Base-by-base conservation (phyloP, 2,797 vertebrate species). In the Anolis apletophallus region DNA sequence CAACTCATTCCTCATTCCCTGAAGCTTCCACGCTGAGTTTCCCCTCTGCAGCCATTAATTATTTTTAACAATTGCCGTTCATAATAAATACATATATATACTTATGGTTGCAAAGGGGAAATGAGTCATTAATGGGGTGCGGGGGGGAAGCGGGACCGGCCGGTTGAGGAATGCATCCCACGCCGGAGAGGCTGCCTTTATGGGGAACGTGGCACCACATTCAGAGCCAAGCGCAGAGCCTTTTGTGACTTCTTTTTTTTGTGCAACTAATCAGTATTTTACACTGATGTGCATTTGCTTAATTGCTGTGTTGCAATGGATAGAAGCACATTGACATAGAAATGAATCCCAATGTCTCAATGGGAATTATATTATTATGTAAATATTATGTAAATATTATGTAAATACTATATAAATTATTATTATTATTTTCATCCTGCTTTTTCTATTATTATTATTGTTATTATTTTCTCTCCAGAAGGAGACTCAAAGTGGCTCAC, bases 101-200 rank as follows among this genome's bases (percentile, higher is more conserved):
- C 54, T 5, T 54, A 32, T 67, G 50, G 14, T 32, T 77, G 83
- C 83, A 54, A 84, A 77, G 46, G 77, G 83, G 83, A 84, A 84
- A 67, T 36, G 59, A 68, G 46, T 68, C 36, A 68, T 84, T 84
- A 67, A 68, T 40, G 67, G 10, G 36, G n/a, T 17, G 46, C n/a
- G n/a, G 50, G 54, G 74, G 55, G 29, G 34, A 23, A 23, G 34
- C 57, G 57, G 54, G 83, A 40, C 40, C 40, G 40, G 73, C 67
- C 11, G 34, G 23, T 19, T 68, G 32, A 68, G 61, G 61, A 55
- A 54, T 68, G 83, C 32, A 17, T 3, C 21, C 73, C 83, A 36
- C 40, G 21, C 3, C 3, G 46, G 57, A 75, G 72, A 64, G 40
- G 3, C 55, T 78, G 55, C 36, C 78, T 69, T 78, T 55, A 84